Evolutionary conservation across 1,140 invertebrate species (phyloP).

Genomic region (Pygmarrhopalites habei): DNA sequence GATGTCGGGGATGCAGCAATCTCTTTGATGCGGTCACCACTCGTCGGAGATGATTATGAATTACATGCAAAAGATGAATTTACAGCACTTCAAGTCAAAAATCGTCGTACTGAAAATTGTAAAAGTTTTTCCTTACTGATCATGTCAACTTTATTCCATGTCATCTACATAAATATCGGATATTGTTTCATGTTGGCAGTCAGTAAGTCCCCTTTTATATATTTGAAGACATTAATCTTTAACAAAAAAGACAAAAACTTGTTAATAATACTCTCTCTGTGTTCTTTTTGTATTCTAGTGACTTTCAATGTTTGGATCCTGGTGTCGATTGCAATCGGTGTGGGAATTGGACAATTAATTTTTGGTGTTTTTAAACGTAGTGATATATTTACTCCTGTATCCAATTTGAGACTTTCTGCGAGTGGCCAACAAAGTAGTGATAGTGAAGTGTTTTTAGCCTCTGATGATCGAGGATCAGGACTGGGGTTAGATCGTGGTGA

Average conservation of each 20-base stretch:
- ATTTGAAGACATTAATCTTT: too few relatives aligned
- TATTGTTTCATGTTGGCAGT: conserved; percentile 34
- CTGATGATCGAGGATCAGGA: not conserved
- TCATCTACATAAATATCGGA: conserved; percentile 24
- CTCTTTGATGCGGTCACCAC: not conserved
- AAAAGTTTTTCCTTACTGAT: not conserved
- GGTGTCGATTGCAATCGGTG: conserved; percentile 22
- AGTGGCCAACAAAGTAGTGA: not conserved
- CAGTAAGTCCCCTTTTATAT: too few relatives aligned
- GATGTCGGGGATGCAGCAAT: not conserved
- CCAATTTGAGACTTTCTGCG: not conserved
- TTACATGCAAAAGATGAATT: not conserved
- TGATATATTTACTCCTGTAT: not conserved
- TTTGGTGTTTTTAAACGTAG: conserved; percentile 10
- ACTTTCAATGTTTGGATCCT: conserved; percentile 35
- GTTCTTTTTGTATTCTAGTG: too few relatives aligned
- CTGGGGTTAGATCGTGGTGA: not conserved
- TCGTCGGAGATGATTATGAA: not conserved
- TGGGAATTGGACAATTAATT: conserved; percentile 30
- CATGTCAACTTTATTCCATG: conserved; percentile 30
- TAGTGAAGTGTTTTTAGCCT: not conserved
- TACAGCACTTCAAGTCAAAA: not conserved
- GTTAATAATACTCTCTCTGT: too few relatives aligned
- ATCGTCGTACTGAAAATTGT: not conserved
- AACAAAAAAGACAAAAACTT: too few relatives aligned